Conservation (phyloP, 2,888 invertebrate species). For the Tenthredo notha region DNA sequence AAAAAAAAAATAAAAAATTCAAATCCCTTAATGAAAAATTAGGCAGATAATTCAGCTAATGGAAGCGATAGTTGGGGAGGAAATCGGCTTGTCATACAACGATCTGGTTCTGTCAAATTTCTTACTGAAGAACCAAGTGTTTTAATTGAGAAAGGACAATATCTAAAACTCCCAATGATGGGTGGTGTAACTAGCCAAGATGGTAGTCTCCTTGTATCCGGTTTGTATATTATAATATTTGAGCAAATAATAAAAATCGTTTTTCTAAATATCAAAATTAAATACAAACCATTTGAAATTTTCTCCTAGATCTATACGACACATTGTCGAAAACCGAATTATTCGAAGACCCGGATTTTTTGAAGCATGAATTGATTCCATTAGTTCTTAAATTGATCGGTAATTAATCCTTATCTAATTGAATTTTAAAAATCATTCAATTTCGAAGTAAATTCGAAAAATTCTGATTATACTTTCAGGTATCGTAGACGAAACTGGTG, state of each 20-base stretch:
- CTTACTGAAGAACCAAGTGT: slow-evolving; percentile 66
- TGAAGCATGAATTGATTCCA: slow-evolving; percentile 65
- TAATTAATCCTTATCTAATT: slow-evolving; percentile 55
- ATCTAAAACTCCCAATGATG: slow-evolving; percentile 77
- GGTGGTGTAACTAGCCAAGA: slow-evolving; percentile 79
- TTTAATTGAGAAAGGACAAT: slow-evolving; percentile 63
- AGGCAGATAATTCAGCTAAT: slow-evolving; percentile 21
- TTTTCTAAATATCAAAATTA: neutral
- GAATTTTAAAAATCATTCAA: neutral
- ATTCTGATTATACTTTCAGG: slow-evolving; percentile 66
- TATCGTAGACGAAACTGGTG: slow-evolving; percentile 76
- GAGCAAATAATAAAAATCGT: neutral
- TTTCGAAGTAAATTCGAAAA: neutral
- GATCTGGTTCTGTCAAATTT: slow-evolving; percentile 66
- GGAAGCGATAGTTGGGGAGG: slow-evolving; percentile 66
- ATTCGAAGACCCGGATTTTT: slow-evolving; percentile 63
- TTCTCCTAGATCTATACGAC: slow-evolving; percentile 69
- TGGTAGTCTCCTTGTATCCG: slow-evolving; percentile 77
- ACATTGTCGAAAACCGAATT: slow-evolving; percentile 60
- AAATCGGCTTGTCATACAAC: slow-evolving; percentile 70
- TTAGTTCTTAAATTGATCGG: slow-evolving; percentile 65
- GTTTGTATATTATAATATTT: slow-evolving; percentile 66
- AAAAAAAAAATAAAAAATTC: neutral
- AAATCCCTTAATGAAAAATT: neutral
- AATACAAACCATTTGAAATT: neutral